Evolutionary conservation across 2,797 vertebrate genomes (phyloP).

Genomic region (Lagorchestes hirsutus): DNA sequence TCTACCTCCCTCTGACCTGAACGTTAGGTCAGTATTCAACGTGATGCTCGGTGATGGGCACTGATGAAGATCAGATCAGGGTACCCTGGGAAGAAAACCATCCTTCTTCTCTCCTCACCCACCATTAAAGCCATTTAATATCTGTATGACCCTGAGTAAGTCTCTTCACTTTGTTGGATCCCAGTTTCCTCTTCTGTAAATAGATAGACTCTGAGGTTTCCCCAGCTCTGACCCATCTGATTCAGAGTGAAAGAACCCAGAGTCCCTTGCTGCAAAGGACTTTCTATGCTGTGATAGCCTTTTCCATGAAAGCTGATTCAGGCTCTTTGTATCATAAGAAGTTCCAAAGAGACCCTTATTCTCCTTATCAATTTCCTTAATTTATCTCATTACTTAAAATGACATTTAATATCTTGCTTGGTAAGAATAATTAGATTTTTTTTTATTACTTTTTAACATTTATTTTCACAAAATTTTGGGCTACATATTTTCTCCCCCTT

Average conservation of each 20-base stretch:
- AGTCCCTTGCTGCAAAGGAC: slow-evolving; percentile 15
- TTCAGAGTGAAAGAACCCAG: not conserved
- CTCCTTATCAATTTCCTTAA: slow-evolving; percentile 66
- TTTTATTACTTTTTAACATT: too few relatives aligned
- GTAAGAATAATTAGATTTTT: slow-evolving; percentile 67
- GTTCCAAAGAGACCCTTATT: slow-evolving; percentile 49
- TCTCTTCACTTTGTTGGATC: not conserved
- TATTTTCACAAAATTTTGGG: too few relatives aligned
- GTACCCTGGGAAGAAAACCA: slow-evolving; percentile 12
- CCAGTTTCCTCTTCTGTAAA: not conserved
- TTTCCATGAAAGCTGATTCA: slow-evolving; percentile 59
- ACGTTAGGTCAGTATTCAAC: slow-evolving; percentile 16
- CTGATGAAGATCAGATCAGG: slow-evolving; percentile 34
- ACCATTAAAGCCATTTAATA: not conserved
- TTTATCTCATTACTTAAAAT: slow-evolving; percentile 68
- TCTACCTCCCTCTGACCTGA: not conserved
- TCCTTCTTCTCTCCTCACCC: not conserved
- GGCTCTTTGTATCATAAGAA: slow-evolving; percentile 47
- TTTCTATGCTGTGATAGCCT: slow-evolving; percentile 53
- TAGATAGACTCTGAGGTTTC: not conserved
- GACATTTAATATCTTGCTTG: slow-evolving; percentile 70
- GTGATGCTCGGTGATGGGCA: slow-evolving; percentile 23
- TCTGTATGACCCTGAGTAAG: not conserved
- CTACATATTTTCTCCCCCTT: too few relatives aligned
- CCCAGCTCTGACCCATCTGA: not conserved